Percentiles rank a stretch among this genome's conserved stretches.
These are phyloP conservation scores for Probosciger aterrimus DNA, from an alignment of 2,113 vertebrate genomes.

Conservation along the genomic window DNA sequence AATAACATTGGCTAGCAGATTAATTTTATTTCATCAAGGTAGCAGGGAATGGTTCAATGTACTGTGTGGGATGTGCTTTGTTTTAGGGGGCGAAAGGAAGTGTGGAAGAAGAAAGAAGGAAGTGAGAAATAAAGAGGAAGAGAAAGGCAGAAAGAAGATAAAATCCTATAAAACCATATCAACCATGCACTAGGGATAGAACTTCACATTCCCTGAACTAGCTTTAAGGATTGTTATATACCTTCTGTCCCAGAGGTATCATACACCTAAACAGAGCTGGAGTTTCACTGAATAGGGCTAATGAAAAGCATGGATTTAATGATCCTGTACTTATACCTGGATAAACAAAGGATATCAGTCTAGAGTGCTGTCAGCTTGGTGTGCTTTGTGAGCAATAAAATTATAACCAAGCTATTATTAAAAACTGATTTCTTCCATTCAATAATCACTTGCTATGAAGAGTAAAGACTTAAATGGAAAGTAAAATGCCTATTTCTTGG, in stretches of 20 bases:
- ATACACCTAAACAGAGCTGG: neutral
- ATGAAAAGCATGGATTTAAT: constrained; percentile 24
- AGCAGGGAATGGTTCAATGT: neutral
- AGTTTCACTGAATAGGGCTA: neutral
- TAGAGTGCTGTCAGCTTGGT: neutral
- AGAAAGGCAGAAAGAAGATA: neutral
- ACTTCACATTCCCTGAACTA: neutral
- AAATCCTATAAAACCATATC: neutral
- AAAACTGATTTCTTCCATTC: constrained; percentile 17
- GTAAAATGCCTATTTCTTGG: neutral
- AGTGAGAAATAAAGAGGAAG: neutral
- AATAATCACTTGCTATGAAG: neutral
- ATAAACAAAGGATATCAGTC: neutral
- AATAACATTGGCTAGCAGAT: neutral
- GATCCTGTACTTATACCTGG: neutral
- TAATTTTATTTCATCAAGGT: neutral
- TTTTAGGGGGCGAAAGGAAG: neutral
- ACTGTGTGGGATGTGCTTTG: neutral
- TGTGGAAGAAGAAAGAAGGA: neutral
- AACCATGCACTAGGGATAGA: neutral
- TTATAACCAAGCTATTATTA: neutral
- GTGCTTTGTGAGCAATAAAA: neutral
- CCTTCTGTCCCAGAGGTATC: neutral
- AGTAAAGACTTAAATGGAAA: neutral
- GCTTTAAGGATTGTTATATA: neutral